phyloP scores from a whole-genome alignment of 1,140 invertebrate species.

The Caenorhabditis latens region DNA sequence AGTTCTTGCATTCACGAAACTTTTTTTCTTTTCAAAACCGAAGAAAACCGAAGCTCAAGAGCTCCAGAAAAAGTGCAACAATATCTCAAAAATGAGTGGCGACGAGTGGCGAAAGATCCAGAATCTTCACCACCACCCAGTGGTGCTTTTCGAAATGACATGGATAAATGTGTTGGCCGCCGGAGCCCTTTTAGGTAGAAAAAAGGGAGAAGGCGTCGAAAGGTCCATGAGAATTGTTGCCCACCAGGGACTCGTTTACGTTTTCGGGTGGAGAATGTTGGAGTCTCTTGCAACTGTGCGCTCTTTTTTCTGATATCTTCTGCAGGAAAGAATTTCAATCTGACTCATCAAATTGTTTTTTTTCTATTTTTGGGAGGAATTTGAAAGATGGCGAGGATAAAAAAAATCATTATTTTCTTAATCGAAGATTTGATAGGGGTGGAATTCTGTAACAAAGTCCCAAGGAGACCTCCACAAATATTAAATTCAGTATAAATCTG shows the following conservation, averaged over 20 bases:
- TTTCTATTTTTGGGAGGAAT: no score
- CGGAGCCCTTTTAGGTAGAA: slow-evolving; percentile 42
- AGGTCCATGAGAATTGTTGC: slow-evolving; percentile 39
- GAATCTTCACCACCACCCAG: slow-evolving; percentile 40
- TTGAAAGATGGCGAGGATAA: no score
- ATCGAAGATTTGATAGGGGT: no score
- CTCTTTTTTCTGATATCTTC: not conserved
- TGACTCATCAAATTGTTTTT: not conserved
- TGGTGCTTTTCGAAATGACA: slow-evolving; percentile 42
- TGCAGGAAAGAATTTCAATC: not conserved
- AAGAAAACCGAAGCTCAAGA: not conserved
- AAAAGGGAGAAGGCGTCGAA: slow-evolving; percentile 17
- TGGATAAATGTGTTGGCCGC: slow-evolving; percentile 52
- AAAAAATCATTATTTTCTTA: no score
- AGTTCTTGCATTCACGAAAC: not conserved
- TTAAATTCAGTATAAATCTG: no score
- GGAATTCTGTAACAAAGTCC: no score
- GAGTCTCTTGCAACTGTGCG: not conserved
- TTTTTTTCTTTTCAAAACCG: not conserved
- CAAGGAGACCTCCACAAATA: no score
- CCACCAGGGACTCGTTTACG: slow-evolving; percentile 34
- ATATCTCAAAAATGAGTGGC: slow-evolving; percentile 19
- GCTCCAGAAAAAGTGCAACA: not conserved
- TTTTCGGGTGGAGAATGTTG: not conserved
- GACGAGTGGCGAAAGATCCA: not conserved